phyloP scores from a whole-genome alignment of 1,140 invertebrate species.

The Hirudo medicinalis region DNA sequence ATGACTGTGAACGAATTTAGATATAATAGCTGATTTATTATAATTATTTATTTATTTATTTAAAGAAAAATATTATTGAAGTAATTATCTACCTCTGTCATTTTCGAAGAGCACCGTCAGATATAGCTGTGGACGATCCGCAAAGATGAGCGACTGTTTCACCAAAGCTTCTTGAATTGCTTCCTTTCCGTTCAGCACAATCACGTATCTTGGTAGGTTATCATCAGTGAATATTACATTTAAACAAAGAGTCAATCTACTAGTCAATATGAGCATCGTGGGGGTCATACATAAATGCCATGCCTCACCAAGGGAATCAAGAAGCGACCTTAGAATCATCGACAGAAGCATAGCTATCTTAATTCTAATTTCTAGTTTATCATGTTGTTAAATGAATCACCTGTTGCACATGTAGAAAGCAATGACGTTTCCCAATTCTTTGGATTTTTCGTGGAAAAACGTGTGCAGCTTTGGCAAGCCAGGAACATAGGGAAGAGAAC shows the following conservation, averaged over 20 bases:
- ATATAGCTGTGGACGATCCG: not conserved
- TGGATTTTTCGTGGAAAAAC: not conserved
- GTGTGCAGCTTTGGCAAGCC: not conserved
- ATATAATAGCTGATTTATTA: no score
- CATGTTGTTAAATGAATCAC: not conserved
- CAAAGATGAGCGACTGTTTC: not conserved
- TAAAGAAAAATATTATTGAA: no score
- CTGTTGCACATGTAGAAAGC: not conserved
- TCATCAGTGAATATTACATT: not conserved
- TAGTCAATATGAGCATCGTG: no score
- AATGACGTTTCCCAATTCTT: not conserved
- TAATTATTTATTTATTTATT: no score
- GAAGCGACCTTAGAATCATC: not conserved
- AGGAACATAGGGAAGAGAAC: not conserved
- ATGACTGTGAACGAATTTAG: no score
- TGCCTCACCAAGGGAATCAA: not conserved
- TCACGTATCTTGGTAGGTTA: not conserved
- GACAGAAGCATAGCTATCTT: no score
- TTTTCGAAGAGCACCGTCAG: not conserved
- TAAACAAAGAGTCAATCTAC: not conserved
- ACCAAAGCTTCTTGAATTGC: constrained; percentile 13
- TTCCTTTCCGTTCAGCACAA: not conserved
- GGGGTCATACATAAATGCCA: not conserved
- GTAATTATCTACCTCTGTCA: no score
- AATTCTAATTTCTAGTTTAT: no score